phyloP scores from a whole-genome alignment of 2,888 invertebrate species.

The Harpalus rubripes region DNA sequence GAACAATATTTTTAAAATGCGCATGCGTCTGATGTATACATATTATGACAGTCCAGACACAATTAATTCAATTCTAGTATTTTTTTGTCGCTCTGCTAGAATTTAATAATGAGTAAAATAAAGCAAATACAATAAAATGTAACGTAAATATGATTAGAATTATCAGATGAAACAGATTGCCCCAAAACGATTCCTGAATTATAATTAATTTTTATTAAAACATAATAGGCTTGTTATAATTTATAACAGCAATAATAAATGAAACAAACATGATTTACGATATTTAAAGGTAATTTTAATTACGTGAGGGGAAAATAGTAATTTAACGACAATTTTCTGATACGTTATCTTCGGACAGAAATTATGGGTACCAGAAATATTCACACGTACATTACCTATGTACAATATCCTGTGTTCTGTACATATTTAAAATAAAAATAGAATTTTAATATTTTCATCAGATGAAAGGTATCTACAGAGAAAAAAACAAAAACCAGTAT shows the following conservation, averaged over 20 bases:
- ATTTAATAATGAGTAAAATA: conserved; percentile 23
- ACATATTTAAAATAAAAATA: too few species aligned
- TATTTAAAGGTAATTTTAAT: conserved; percentile 20
- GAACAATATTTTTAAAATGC: too few species aligned
- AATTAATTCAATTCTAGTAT: too few species aligned
- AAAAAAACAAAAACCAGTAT: too few species aligned
- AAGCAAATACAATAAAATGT: conserved; percentile 12
- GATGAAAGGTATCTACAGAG: too few species aligned
- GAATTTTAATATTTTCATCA: too few species aligned
- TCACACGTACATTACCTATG: too few species aligned
- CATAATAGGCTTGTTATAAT: neutral
- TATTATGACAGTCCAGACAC: too few species aligned
- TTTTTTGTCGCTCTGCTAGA: neutral
- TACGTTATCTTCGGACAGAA: neutral
- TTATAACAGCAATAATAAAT: neutral
- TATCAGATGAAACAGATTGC: conserved; percentile 41
- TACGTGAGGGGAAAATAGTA: conserved; percentile 20
- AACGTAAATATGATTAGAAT: conserved; percentile 35
- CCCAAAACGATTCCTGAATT: conserved; percentile 29
- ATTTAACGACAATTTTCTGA: conserved; percentile 23
- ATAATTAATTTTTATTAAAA: conserved; percentile 47
- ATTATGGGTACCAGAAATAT: neutral
- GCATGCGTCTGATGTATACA: too few species aligned
- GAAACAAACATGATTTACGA: conserved; percentile 27
- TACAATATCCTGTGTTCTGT: too few species aligned